Conservation (phyloP, 2,888 invertebrate species). For the Apotomis capreana region DNA sequence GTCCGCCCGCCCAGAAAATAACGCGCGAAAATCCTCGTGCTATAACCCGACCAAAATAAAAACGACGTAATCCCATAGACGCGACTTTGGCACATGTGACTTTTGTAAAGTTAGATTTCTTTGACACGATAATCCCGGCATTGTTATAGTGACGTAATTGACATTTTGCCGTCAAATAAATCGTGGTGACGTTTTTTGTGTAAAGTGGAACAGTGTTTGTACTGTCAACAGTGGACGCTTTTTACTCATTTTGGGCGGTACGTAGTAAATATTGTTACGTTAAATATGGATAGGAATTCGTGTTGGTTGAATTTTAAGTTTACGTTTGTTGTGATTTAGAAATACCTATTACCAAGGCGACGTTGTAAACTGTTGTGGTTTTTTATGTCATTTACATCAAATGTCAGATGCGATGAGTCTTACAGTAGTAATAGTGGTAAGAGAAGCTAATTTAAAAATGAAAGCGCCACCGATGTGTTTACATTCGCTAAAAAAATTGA, state of each 20-base stretch:
- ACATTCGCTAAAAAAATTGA: too few species aligned
- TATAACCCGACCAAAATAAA: conserved; percentile 30
- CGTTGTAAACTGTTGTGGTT: not conserved
- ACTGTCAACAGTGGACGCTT: conserved; percentile 65
- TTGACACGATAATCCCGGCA: conserved; percentile 42
- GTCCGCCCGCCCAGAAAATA: conserved; percentile 73
- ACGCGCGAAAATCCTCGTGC: conserved; percentile 35
- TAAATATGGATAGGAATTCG: conserved; percentile 13
- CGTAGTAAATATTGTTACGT: conserved; percentile 43
- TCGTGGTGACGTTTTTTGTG: conserved; percentile 51
- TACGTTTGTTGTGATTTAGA: not conserved
- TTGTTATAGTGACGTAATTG: conserved; percentile 44
- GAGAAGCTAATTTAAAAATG: too few species aligned
- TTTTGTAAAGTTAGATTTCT: conserved; percentile 5
- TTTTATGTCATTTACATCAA: too few species aligned
- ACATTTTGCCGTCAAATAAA: conserved; percentile 44
- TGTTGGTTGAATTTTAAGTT: conserved; percentile 1
- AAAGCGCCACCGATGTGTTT: too few species aligned
- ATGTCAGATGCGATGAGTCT: not conserved
- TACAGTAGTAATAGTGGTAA: too few species aligned
- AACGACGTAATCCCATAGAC: conserved; percentile 1
- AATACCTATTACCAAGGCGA: not conserved
- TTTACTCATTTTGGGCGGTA: conserved; percentile 57
- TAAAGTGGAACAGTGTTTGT: conserved; percentile 67
- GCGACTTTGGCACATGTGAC: not conserved